Evolutionary conservation across 2,888 invertebrate species (phyloP).

Genomic region (Trilocha varians): DNA sequence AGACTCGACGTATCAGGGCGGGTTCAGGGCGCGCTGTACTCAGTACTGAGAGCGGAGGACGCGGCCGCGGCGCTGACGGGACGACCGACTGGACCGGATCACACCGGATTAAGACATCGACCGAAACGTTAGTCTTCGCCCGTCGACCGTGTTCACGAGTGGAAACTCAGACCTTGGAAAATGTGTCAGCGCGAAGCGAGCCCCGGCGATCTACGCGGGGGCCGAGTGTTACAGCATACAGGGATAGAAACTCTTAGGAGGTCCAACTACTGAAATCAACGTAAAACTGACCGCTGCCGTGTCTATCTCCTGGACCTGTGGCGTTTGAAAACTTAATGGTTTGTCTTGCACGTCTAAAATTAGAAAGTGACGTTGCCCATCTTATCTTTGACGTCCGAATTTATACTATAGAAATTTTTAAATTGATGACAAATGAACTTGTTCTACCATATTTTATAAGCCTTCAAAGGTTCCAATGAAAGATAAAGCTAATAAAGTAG

Average conservation of each 20-base stretch:
- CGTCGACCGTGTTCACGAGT: constrained; percentile 28
- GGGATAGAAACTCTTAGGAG: constrained; percentile 40
- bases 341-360: neutral
- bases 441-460: no score
- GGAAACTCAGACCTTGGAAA: constrained; percentile 27
- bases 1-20: constrained; percentile 89
- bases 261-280: constrained; percentile 17
- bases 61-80: constrained; percentile 25
- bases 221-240: constrained; percentile 33
- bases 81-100: constrained; percentile 20
- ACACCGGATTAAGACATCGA: constrained; percentile 32
- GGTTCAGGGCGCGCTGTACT: constrained; percentile 77
- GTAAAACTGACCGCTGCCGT: constrained; percentile 2
- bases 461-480: no score
- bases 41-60: constrained; percentile 86
- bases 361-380: neutral
- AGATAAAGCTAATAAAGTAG: no score
- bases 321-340: neutral
- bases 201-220: constrained; percentile 29
- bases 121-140: constrained; percentile 27
- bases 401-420: neutral
- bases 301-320: neutral
- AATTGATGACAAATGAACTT: no score
- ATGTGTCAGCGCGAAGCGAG: constrained; percentile 35
- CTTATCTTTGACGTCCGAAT: neutral